These are phyloP conservation scores for Caenorhabditis sinica DNA, from an alignment of 2,888 invertebrate genomes.

Conservation along the genomic window DNA sequence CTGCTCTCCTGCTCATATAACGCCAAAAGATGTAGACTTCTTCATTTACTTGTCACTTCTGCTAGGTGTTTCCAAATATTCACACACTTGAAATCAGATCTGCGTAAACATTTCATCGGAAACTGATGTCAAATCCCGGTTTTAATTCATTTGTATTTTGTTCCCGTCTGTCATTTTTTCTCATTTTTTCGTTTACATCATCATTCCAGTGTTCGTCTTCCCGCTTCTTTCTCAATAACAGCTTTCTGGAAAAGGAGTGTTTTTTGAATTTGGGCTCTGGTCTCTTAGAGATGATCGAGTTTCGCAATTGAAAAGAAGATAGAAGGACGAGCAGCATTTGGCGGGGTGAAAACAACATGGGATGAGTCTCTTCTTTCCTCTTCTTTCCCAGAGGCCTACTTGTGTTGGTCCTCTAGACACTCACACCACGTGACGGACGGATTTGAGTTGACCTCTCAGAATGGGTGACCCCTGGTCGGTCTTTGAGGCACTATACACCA, in stretches of 20 bases:
- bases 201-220: constrained; percentile 1
- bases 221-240: constrained; percentile 14
- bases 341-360: constrained; percentile 15
- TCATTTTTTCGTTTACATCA: background rate
- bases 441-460: constrained; percentile 9
- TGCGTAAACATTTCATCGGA: no score
- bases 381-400: constrained; percentile 11
- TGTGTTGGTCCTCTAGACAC: constrained; percentile 7
- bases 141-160: background rate
- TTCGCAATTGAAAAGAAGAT: constrained; percentile 20
- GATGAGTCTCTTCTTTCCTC: constrained; percentile 13
- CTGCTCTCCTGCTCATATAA: background rate
- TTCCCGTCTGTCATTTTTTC: constrained; percentile 7
- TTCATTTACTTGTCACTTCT: background rate
- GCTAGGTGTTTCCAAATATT: background rate
- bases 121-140: background rate
- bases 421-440: constrained; percentile 15
- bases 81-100: background rate
- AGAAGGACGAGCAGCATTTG: constrained; percentile 22
- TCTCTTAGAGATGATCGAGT: constrained; percentile 54
- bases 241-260: background rate
- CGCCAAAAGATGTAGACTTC: background rate
- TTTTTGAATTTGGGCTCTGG: constrained; percentile 33
- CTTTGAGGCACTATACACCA: constrained; percentile 28
- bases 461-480: constrained; percentile 26